A percentile compares a stretch with the other conserved stretches of the same genome.
Conservation (phyloP, 1,140 invertebrate genomes). For the Maconellicoccus hirsutus region DNA sequence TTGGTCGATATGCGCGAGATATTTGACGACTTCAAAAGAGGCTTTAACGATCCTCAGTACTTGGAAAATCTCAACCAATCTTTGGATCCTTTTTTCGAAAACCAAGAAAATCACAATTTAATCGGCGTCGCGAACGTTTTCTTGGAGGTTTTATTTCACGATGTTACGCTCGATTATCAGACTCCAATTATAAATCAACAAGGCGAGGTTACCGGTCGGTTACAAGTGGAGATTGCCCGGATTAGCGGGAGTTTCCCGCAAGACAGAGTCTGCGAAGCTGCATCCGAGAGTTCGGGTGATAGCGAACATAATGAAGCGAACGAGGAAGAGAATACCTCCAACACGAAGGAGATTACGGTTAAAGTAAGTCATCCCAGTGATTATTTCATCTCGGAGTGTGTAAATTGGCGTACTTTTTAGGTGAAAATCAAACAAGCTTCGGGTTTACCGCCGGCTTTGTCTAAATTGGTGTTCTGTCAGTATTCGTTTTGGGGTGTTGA, state of each 20-base stretch:
- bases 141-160: constrained; percentile 87
- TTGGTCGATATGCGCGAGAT: constrained; percentile 96
- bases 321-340: constrained; percentile 36
- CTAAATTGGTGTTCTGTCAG: constrained; percentile 97
- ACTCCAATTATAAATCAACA: constrained; percentile 98
- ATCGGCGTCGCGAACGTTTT: constrained; percentile 98
- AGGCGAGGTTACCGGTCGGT: constrained; percentile 81
- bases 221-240: constrained; percentile 76
- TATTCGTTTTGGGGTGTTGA: constrained; percentile 85
- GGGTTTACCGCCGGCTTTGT: constrained; percentile 80
- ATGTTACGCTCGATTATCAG: constrained; percentile 90
- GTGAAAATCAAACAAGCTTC: constrained; percentile 84
- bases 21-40: constrained; percentile 76
- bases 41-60: neutral
- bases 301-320: constrained; percentile 39
- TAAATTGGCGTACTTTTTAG: constrained; percentile 34
- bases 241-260: constrained; percentile 72
- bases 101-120: constrained; percentile 91
- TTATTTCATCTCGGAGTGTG: no score
- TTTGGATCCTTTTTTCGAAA: constrained; percentile 86
- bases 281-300: constrained; percentile 52
- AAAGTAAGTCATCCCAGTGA: no score
- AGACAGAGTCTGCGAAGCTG: constrained; percentile 71
- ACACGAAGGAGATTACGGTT: constrained; percentile 29
- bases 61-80: constrained; percentile 39